Conservation (phyloP, 2,113 vertebrate species). For the Microcebus lehilahytsara region DNA sequence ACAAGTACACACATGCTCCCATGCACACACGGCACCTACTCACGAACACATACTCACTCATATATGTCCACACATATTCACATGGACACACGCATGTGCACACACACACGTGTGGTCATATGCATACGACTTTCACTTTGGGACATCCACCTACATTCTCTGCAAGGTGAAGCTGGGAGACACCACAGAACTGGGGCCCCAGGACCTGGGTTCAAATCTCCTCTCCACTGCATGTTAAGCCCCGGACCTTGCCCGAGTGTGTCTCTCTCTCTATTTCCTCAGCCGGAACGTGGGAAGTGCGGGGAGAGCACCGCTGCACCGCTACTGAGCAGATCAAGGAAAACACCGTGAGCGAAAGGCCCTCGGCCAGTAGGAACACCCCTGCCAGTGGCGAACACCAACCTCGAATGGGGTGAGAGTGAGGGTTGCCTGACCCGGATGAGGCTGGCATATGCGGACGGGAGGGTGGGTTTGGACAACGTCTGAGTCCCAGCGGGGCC, state of each 20-base stretch:
- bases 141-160: not conserved
- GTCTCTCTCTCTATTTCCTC: not conserved
- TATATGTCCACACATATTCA: not conserved
- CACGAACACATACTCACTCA: too few species aligned
- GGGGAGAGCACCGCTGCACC: not conserved
- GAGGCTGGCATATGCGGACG: not conserved
- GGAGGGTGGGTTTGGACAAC: not conserved
- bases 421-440: not conserved
- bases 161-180: too few species aligned
- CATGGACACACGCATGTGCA: too few species aligned
- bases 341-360: not conserved
- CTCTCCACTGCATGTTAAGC: not conserved
- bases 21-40: too few species aligned
- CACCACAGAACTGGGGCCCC: too few species aligned
- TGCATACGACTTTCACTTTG: too few species aligned
- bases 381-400: rapidly evolving
- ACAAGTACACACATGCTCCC: not conserved
- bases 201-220: not conserved
- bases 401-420: rapidly evolving
- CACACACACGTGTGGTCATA: too few species aligned
- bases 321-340: rapidly evolving
- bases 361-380: too few species aligned
- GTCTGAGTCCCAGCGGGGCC: not conserved
- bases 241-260: rapidly evolving
- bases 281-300: rapidly evolving